Conservation (phyloP, 2,888 invertebrate genomes). For the Drosophila kanekoi region DNA sequence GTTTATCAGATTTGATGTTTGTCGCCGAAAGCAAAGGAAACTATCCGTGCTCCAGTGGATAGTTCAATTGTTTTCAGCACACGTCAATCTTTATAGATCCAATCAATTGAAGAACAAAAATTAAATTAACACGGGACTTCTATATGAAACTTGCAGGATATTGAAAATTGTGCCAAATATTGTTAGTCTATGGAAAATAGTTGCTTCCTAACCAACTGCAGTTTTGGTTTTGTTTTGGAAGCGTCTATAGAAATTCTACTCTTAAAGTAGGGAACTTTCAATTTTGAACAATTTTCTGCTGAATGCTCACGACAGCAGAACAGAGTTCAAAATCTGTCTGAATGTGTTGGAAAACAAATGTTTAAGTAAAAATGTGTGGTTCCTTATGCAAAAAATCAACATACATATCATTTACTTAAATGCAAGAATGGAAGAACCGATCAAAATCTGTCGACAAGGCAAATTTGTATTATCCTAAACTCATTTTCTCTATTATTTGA, state of each 20-base stretch:
- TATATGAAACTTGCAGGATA: conserved; percentile 37
- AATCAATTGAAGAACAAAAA: neutral
- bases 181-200: neutral
- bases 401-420: conserved; percentile 42
- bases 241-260: conserved; percentile 9
- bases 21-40: conserved; percentile 23
- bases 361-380: conserved; percentile 55
- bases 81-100: conserved; percentile 2
- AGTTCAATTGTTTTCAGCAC: conserved; percentile 34
- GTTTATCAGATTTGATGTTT: conserved; percentile 8
- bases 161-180: conserved; percentile 38
- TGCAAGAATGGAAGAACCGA: conserved; percentile 70
- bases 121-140: conserved; percentile 10
- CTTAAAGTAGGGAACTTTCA: conserved; percentile 13
- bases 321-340: conserved; percentile 60
- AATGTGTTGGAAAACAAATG: conserved; percentile 6
- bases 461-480: conserved; percentile 4
- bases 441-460: conserved; percentile 39
- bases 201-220: conserved; percentile 61
- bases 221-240: conserved; percentile 49
- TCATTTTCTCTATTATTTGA: neutral
- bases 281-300: conserved; percentile 80
- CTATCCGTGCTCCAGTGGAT: conserved; percentile 73
- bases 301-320: conserved; percentile 84
- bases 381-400: conserved; percentile 38